A percentile compares a stretch with the other conserved stretches of the same genome.
Evolutionary conservation across 2,888 invertebrate species (phyloP).

Genomic region (Rotaria magnacalcarata): DNA sequence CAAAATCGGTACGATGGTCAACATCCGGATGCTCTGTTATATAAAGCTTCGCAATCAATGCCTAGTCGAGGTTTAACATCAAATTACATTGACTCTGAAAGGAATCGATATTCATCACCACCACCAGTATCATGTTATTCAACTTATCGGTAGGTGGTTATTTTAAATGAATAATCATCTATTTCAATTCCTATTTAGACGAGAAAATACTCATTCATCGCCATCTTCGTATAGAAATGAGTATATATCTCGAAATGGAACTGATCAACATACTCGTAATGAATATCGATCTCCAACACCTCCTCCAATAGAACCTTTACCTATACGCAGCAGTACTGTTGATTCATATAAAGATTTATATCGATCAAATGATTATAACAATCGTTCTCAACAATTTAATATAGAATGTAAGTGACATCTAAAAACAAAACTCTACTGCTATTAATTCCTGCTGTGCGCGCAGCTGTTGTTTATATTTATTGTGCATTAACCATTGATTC

Average conservation of each 20-base stretch:
- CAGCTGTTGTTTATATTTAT: neutral
- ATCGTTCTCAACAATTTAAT: neutral
- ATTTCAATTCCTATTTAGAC: neutral
- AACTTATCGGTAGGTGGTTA: neutral
- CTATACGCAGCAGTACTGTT: neutral
- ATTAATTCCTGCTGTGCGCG: neutral
- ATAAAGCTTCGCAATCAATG: too few species aligned
- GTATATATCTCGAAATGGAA: neutral
- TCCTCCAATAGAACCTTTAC: neutral
- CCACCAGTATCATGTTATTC: too few species aligned
- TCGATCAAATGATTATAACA: neutral
- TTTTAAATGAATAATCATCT: neutral
- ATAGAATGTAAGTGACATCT: neutral
- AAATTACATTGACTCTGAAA: too few species aligned
- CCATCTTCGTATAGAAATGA: neutral
- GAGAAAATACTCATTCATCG: neutral
- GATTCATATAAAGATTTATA: neutral
- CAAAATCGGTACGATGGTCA: neutral
- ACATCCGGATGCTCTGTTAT: neutral
- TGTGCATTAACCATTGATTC: too few species aligned
- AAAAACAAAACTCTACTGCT: neutral
- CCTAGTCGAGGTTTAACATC: too few species aligned
- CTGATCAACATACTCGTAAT: neutral
- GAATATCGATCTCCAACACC: neutral
- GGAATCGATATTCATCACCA: too few species aligned